These are phyloP conservation scores for Aphaenogaster rudis DNA, from an alignment of 1,140 invertebrate genomes.

Conservation along the genomic window DNA sequence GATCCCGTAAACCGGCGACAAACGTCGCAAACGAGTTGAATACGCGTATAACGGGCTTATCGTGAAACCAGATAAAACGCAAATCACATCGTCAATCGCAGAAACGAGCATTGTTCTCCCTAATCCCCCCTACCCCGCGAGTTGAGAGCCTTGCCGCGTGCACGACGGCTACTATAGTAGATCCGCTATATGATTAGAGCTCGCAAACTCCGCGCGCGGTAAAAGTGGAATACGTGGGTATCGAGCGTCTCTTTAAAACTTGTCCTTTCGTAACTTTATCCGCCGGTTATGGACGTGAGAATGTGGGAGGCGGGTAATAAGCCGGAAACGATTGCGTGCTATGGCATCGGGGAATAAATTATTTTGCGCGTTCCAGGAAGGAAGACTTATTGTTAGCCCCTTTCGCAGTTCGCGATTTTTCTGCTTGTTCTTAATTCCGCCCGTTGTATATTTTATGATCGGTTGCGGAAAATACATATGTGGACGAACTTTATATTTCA, in stretches of 20 bases:
- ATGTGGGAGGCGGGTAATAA: conserved; percentile 44
- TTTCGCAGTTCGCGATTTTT: background rate
- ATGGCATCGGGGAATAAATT: conserved; percentile 43
- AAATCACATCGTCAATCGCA: conserved; percentile 48
- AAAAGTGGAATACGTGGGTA: conserved; percentile 67
- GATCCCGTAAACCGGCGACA: background rate
- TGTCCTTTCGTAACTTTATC: conserved; percentile 64
- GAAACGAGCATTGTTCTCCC: conserved; percentile 31
- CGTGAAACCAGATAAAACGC: conserved; percentile 30
- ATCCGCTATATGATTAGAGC: conserved; percentile 51
- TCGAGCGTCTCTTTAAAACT: conserved; percentile 34
- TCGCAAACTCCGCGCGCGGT: conserved; percentile 33
- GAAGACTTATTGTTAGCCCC: conserved; percentile 1
- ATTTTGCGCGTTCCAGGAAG: conserved; percentile 36
- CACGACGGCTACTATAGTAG: background rate
- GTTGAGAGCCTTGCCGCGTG: conserved; percentile 8
- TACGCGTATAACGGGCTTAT: background rate
- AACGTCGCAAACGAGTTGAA: background rate
- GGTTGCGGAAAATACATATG: background rate
- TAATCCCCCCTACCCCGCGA: background rate
- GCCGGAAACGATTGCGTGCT: conserved; percentile 55
- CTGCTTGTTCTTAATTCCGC: background rate
- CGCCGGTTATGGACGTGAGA: conserved; percentile 44
- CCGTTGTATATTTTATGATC: background rate
- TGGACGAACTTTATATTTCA: background rate